Conservation (phyloP, 2,888 invertebrate genomes). For the Thumatha senex region DNA sequence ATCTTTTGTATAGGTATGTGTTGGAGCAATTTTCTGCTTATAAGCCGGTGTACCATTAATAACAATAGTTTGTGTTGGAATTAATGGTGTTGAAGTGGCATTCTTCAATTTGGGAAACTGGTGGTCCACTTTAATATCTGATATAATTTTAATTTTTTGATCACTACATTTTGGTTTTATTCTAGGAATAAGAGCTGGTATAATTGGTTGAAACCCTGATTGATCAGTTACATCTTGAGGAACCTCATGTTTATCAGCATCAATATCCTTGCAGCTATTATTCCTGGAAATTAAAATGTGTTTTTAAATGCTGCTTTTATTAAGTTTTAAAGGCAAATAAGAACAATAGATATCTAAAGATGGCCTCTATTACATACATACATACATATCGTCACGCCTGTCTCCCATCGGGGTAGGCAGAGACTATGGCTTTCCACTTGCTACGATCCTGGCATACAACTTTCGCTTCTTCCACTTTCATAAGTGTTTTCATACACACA, state of each 20-base stretch:
- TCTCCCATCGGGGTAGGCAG: too few species aligned
- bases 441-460: too few species aligned
- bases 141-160: conserved; percentile 67
- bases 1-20: conserved; percentile 59
- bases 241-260: conserved; percentile 21
- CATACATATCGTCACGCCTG: too few species aligned
- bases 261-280: conserved; percentile 38
- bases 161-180: conserved; percentile 48
- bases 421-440: too few species aligned
- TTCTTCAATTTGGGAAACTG: conserved; percentile 43
- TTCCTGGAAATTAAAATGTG: conserved; percentile 36
- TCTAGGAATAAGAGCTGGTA: conserved; percentile 26
- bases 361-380: too few species aligned
- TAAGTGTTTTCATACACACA: too few species aligned
- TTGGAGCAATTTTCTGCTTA: conserved; percentile 41
- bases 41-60: conserved; percentile 73
- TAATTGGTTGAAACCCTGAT: conserved; percentile 27
- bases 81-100: conserved; percentile 63
- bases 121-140: conserved; percentile 68
- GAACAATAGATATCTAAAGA: too few species aligned
- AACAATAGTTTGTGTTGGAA: conserved; percentile 63
- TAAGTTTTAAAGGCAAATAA: too few species aligned
- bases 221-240: conserved; percentile 28
- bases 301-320: background rate
- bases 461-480: too few species aligned